Evolutionary conservation across 2,888 invertebrate species (phyloP).

Genomic region (Horisme vitalbata): DNA sequence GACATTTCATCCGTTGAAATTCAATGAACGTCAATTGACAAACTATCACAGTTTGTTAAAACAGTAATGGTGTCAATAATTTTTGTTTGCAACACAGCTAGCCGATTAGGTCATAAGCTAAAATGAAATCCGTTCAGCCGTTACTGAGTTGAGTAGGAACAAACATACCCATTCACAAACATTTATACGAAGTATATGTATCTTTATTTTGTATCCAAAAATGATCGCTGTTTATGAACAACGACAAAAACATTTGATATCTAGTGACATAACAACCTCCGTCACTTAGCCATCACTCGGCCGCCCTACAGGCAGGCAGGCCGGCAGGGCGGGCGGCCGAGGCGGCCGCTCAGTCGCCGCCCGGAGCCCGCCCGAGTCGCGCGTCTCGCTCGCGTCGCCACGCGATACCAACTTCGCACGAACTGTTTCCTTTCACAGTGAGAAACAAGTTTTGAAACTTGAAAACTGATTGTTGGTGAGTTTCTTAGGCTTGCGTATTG

Average conservation of each 20-base stretch:
- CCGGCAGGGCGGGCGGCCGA: not conserved
- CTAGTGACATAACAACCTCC: not conserved
- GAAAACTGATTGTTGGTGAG: not conserved
- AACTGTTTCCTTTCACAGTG: slow-evolving; percentile 6
- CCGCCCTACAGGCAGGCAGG: slow-evolving; percentile 10
- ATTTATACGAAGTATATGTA: no score
- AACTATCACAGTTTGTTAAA: no score
- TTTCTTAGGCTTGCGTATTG: no score
- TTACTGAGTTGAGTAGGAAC: no score
- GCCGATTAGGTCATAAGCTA: no score
- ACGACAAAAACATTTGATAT: not conserved
- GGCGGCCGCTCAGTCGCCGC: slow-evolving; percentile 41
- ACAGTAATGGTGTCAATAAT: no score
- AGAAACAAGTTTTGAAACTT: not conserved
- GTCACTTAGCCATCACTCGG: not conserved
- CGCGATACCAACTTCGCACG: slow-evolving; percentile 26
- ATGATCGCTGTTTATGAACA: not conserved
- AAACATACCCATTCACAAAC: no score
- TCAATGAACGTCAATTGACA: no score
- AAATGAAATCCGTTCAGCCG: no score
- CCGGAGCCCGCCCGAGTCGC: slow-evolving; percentile 26
- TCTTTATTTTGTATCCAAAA: no score
- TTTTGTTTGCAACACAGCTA: no score
- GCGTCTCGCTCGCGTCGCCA: slow-evolving; percentile 26
- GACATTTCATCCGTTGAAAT: no score